phyloP scores from a whole-genome alignment of 2,888 invertebrate genomes.

The Rhamphomyia laevipes region DNA sequence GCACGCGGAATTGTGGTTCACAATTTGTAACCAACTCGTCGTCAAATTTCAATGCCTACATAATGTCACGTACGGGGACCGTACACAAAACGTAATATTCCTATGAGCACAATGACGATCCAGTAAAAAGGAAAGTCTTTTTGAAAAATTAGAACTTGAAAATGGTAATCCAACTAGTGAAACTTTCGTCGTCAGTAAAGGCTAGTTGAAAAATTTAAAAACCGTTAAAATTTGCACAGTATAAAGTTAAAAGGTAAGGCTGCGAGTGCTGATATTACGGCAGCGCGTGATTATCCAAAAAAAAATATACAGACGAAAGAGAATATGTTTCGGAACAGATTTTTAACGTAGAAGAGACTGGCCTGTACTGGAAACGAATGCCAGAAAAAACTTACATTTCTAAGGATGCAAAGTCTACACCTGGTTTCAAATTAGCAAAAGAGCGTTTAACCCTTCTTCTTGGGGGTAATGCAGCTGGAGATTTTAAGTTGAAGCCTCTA shows the following conservation, averaged over 20 bases:
- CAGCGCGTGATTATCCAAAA: not conserved
- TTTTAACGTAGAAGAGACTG: not conserved
- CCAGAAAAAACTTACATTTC: constrained; percentile 17
- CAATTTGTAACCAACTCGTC: no score
- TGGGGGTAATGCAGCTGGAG: constrained; percentile 23
- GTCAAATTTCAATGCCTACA: no score
- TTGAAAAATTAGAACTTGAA: not conserved
- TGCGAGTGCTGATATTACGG: not conserved
- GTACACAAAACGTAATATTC: not conserved
- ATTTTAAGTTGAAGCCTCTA: constrained; percentile 26
- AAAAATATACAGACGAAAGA: not conserved
- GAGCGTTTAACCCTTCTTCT: constrained; percentile 22
- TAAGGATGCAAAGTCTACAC: constrained; percentile 15
- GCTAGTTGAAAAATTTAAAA: constrained; percentile 17
- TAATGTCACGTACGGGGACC: no score
- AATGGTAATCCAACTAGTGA: constrained; percentile 4
- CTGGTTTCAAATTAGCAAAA: constrained; percentile 18
- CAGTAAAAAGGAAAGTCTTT: not conserved
- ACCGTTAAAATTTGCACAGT: not conserved
- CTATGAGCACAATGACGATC: not conserved
- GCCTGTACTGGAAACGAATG: constrained; percentile 16
- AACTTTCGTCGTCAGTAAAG: constrained; percentile 9
- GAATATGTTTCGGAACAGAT: not conserved
- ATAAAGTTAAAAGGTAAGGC: not conserved
- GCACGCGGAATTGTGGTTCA: no score